Conservation (phyloP, 2,888 invertebrate genomes). For the Eustalomyia histrio region DNA sequence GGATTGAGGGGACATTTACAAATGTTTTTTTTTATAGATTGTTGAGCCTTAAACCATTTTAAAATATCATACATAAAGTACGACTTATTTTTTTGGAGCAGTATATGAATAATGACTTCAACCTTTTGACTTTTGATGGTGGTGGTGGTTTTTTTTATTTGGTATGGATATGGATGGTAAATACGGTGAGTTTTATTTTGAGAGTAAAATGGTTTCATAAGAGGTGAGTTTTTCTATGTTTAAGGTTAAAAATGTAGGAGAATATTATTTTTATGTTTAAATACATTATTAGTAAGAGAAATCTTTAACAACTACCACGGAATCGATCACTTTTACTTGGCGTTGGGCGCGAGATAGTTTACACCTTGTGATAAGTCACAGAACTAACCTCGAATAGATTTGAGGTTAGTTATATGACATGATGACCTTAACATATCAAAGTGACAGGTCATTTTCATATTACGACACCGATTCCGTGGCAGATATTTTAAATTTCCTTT, state of each 20-base stretch:
- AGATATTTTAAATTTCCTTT: no score
- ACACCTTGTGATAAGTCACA: no score
- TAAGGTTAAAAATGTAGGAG: not conserved
- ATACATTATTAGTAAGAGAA: not conserved
- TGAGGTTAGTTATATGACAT: no score
- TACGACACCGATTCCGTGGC: no score
- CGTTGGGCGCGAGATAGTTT: no score
- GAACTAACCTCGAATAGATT: no score
- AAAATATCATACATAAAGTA: conserved; percentile 57
- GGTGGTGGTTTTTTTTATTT: conserved; percentile 56
- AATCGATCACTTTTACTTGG: no score
- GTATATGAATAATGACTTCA: conserved; percentile 69
- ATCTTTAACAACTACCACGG: no score
- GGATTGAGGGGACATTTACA: conserved; percentile 61
- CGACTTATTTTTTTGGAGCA: conserved; percentile 57
- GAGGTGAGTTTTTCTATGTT: no score
- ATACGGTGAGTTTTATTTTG: conserved; percentile 39
- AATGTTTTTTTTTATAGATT: conserved; percentile 30
- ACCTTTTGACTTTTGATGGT: conserved; percentile 67
- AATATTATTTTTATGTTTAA: not conserved
- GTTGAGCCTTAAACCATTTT: conserved; percentile 53
- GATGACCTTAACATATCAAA: no score
- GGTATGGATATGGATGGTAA: conserved; percentile 58
- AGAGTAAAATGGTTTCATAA: not conserved
- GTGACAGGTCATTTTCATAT: no score